These are phyloP conservation scores for Camponotus floridanus DNA, from an alignment of 1,140 invertebrate species.

Conservation along the genomic window DNA sequence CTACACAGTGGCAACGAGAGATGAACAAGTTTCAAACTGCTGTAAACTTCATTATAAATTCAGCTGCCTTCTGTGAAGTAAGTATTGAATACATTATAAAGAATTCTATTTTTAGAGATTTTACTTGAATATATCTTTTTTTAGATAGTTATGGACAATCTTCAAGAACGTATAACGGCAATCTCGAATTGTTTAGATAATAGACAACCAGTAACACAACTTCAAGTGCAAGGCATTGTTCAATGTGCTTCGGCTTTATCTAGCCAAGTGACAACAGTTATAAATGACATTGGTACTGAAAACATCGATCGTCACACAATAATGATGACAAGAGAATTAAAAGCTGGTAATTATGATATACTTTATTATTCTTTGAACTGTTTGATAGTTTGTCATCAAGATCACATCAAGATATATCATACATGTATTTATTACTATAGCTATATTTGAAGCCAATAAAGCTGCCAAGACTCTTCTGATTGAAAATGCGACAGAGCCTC, in stretches of 20 bases:
- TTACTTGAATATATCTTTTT: not conserved
- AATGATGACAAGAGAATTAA: slow-evolving; percentile 83
- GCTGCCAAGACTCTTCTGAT: slow-evolving; percentile 80
- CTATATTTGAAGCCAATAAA: slow-evolving; percentile 82
- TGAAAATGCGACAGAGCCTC: slow-evolving; percentile 81
- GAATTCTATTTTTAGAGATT: not conserved
- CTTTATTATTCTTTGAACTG: slow-evolving; percentile 1
- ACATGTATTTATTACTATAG: slow-evolving; percentile 64
- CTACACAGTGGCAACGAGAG: slow-evolving; percentile 87
- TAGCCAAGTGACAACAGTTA: slow-evolving; percentile 79
- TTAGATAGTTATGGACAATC: slow-evolving; percentile 82
- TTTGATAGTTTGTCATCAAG: slow-evolving; percentile 7
- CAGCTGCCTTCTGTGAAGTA: slow-evolving; percentile 89
- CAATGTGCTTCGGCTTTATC: slow-evolving; percentile 81
- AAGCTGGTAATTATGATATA: slow-evolving; percentile 78
- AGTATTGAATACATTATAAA: slow-evolving; percentile 1
- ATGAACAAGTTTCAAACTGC: slow-evolving; percentile 86
- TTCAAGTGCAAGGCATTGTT: slow-evolving; percentile 80
- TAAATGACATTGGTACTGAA: slow-evolving; percentile 83
- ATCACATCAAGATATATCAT: not conserved
- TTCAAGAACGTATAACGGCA: slow-evolving; percentile 77
- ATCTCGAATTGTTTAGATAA: slow-evolving; percentile 82
- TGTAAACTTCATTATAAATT: slow-evolving; percentile 89
- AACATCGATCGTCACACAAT: slow-evolving; percentile 81
- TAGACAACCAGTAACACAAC: slow-evolving; percentile 77